phyloP scores from a whole-genome alignment of 1,140 invertebrate species.

The Drosophila ogumai region DNA sequence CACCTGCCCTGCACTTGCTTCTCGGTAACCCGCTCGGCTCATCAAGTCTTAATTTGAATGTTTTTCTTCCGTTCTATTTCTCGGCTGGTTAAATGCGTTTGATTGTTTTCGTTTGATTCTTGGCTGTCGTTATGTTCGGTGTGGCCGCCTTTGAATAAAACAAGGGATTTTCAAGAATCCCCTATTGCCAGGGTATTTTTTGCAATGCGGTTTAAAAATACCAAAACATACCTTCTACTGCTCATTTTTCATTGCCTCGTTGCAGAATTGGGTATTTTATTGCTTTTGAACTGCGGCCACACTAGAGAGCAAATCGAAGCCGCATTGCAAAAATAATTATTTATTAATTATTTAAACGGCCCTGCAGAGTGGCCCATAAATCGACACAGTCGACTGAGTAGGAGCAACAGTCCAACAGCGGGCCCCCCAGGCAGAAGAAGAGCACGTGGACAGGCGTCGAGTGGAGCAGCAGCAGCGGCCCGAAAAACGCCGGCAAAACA shows the following conservation, averaged over 20 bases:
- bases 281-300: not conserved
- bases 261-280: not conserved
- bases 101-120: slow-evolving; percentile 24
- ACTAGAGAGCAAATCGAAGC: not conserved
- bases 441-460: not conserved
- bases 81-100: slow-evolving; percentile 15
- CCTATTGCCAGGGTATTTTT: not conserved
- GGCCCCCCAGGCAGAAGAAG: not conserved
- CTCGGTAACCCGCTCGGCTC: not conserved
- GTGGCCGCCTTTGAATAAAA: not conserved
- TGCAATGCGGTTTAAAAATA: not conserved
- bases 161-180: not conserved
- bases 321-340: slow-evolving; percentile 14
- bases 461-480: not conserved
- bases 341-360: slow-evolving; percentile 14
- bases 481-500: slow-evolving; percentile 34
- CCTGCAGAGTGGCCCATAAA: not conserved
- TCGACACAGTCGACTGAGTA: not conserved
- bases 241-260: not conserved
- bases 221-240: not conserved
- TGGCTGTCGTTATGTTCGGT: slow-evolving; percentile 14
- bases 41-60: slow-evolving; percentile 9
- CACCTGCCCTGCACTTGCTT: not conserved
- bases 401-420: not conserved
- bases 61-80: slow-evolving; percentile 12